Base-by-base conservation (phyloP, 2,888 invertebrate species). In the Sinhomidia bicolor region DNA sequence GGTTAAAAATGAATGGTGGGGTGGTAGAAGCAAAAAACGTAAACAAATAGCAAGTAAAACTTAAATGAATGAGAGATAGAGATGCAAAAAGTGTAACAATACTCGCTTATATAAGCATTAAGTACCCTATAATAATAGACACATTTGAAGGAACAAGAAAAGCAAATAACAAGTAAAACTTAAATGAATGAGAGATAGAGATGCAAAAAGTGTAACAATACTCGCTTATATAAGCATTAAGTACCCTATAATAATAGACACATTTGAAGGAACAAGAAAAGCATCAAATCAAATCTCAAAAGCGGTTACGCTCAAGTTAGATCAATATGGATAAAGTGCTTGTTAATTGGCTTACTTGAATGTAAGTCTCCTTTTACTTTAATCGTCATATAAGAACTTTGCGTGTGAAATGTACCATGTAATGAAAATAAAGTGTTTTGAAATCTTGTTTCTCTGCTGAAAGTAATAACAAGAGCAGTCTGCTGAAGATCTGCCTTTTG, bases 1-100 rank as follows among this genome's bases (percentile, higher is more conserved):
- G 68, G 65, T 65, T 32, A 68, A 68, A 68, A 68, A 65, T 65
- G 29, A 65, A 32, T 65, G 65, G 65, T 68, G 41, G 36, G 36
- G 17, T 10, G 23, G 17, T n/a, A 23, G 41, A 41, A 68, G 20
- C 9, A 20, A 68, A 20, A 36, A 65, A 32, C 12, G 29, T 60
- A 41, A 36, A 68, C 32, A 41, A 20, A 9, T 41, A 10, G 41
- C 14, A 26, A 23, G 29, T 5, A 17, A 60, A 60, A 9, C 7
- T 5, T 54, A 60, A 60, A 9, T 36, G 36, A 36, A 36, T 36
- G 36, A 36, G 36, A 36, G 7, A 36, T 5, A 41, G 10, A 41
- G 41, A 41, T 41, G 41, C 5, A 10, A n/a, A n/a, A n/a, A n/a
- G n/a, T n/a, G n/a, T n/a, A n/a, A n/a, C n/a, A n/a, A n/a, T n/a